Evolutionary conservation across 2,113 vertebrate species (phyloP).

Genomic region (Glaucidium brasilianum): DNA sequence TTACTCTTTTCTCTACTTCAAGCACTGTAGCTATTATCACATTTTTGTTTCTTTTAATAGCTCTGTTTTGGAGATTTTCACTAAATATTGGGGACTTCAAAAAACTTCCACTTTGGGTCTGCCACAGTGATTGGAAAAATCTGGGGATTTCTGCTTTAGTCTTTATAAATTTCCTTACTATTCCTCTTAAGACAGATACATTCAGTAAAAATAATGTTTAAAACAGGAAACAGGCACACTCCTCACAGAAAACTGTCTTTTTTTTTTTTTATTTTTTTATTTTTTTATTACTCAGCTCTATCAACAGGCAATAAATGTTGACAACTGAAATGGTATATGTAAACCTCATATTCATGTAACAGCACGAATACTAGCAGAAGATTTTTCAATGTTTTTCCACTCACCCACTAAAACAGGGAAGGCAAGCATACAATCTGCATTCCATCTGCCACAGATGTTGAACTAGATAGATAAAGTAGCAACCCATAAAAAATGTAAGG

Average conservation of each 20-base stretch:
- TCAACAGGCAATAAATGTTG: background rate
- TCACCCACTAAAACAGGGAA: background rate
- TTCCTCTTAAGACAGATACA: background rate
- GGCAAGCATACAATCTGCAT: background rate
- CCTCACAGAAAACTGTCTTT: background rate
- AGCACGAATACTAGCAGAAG: background rate
- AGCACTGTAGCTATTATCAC: background rate
- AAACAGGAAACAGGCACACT: background rate
- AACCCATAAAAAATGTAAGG: background rate
- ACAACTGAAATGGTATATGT: background rate
- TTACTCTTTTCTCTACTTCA: background rate
- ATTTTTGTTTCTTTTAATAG: background rate
- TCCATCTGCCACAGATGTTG: background rate
- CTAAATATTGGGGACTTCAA: background rate
- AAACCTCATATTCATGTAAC: background rate
- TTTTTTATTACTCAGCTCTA: background rate
- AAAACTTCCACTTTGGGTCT: background rate
- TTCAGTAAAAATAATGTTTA: background rate
- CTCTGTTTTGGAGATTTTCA: background rate
- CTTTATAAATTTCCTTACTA: background rate
- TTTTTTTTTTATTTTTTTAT: background rate
- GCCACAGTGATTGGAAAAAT: background rate
- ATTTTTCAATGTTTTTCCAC: background rate
- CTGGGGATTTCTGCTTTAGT: background rate
- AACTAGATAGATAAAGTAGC: background rate